Conservation (phyloP, 92 coral and sea anemone species). For the Actinernus sp. region DNA sequence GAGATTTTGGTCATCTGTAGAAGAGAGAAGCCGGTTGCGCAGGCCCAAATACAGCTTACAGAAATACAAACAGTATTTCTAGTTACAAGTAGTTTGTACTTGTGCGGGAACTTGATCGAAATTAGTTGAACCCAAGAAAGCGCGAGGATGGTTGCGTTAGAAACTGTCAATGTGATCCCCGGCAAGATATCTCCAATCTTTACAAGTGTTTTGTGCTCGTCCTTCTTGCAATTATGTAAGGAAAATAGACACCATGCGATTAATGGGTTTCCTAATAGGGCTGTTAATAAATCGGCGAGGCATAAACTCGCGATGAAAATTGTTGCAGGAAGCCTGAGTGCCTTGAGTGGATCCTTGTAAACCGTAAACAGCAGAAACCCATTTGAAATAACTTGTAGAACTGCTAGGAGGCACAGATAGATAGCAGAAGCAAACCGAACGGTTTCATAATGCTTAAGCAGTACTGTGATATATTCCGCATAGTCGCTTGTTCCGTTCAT, state of each 20-base stretch:
- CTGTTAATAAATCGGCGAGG: constrained; percentile 70
- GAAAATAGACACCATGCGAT: constrained; percentile 13
- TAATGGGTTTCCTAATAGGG: constrained; percentile 57
- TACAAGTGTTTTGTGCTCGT: not conserved
- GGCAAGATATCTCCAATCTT: not conserved
- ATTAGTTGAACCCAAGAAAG: not conserved
- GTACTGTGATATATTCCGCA: too few species aligned
- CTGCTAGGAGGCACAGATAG: constrained; percentile 49
- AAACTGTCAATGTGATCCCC: not conserved
- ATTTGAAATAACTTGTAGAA: constrained; percentile 55
- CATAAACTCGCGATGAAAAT: constrained; percentile 61
- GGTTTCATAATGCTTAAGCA: too few species aligned
- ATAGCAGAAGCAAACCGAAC: constrained; percentile 32
- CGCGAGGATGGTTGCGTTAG: not conserved
- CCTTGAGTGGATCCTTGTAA: constrained; percentile 64
- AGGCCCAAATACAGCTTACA: not conserved
- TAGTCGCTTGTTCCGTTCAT: too few species aligned
- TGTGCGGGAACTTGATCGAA: not conserved
- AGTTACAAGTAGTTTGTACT: not conserved
- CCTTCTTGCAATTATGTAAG: too few species aligned
- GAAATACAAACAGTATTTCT: not conserved
- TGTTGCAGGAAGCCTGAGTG: constrained; percentile 59
- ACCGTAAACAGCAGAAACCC: constrained; percentile 62
- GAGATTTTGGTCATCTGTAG: not conserved
- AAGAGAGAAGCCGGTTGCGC: not conserved